Percentiles rank a stretch among this genome's conserved stretches.
These are phyloP conservation scores for Serripes groenlandicus DNA, from an alignment of 2,888 invertebrate genomes.

Conservation along the genomic window DNA sequence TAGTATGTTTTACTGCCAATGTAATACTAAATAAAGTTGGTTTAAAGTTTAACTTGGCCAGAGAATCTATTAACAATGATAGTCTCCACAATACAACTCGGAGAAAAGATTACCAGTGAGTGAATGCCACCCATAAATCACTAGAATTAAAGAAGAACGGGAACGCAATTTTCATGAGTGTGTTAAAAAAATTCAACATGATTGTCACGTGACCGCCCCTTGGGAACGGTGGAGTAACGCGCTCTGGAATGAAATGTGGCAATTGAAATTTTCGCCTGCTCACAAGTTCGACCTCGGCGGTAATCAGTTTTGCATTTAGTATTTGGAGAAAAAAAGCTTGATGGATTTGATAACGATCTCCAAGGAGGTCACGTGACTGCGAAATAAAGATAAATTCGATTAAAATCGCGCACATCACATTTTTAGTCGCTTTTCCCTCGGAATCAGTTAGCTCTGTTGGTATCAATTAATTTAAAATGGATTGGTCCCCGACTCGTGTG, in stretches of 20 bases:
- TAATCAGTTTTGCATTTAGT: slow-evolving; percentile 23
- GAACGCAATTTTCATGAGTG: slow-evolving; percentile 5
- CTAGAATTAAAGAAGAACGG: neutral
- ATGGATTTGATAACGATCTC: slow-evolving; percentile 1
- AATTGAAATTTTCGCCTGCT: slow-evolving; percentile 7
- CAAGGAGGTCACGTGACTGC: too few relatives aligned
- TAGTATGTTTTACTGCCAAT: too few relatives aligned
- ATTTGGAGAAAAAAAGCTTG: neutral
- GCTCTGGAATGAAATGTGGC: slow-evolving; percentile 13
- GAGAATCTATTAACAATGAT: too few relatives aligned
- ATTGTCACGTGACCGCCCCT: slow-evolving; percentile 10
- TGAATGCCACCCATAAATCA: slow-evolving; percentile 14
- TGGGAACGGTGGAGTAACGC: slow-evolving; percentile 1
- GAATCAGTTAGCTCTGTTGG: too few relatives aligned
- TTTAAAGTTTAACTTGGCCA: too few relatives aligned
- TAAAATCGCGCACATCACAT: too few relatives aligned
- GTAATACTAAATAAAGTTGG: too few relatives aligned
- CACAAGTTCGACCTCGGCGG: neutral
- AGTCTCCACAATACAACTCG: too few relatives aligned
- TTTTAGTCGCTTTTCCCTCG: too few relatives aligned
- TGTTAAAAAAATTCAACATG: slow-evolving; percentile 16
- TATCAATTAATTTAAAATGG: too few relatives aligned
- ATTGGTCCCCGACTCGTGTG: too few relatives aligned
- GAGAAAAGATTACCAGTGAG: too few relatives aligned
- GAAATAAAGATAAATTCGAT: neutral